These are phyloP conservation scores for Phyllopteryx taeniolatus DNA, from an alignment of 2,113 vertebrate genomes.

Conservation along the genomic window DNA sequence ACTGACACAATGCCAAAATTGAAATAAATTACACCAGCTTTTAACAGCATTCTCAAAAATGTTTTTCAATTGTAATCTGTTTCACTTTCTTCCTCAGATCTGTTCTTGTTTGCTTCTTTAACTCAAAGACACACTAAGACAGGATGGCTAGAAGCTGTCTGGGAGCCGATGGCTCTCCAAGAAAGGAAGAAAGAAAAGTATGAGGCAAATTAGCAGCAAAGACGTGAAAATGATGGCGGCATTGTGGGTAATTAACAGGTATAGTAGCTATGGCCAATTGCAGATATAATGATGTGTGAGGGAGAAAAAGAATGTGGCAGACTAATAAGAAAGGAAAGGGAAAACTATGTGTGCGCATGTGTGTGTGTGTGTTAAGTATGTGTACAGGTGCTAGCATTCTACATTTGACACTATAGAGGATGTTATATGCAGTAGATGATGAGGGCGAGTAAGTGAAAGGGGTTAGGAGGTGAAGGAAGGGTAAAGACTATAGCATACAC, in stretches of 20 bases:
- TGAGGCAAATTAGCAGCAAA: slow-evolving; percentile 67
- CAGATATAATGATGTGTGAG: slow-evolving; percentile 69
- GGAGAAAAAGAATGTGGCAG: slow-evolving; percentile 56
- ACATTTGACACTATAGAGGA: slow-evolving; percentile 34
- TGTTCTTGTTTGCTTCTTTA: slow-evolving; percentile 27
- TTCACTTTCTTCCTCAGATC: slow-evolving; percentile 38
- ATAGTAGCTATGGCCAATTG: slow-evolving; percentile 66
- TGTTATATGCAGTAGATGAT: slow-evolving; percentile 38
- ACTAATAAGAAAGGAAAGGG: slow-evolving; percentile 44
- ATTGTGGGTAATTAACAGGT: slow-evolving; percentile 75
- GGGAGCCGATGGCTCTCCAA: slow-evolving; percentile 52
- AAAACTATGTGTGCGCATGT: slow-evolving; percentile 9
- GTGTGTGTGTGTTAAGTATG: slow-evolving; percentile 22
- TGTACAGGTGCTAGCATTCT: not conserved
- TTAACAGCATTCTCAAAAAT: slow-evolving; percentile 55
- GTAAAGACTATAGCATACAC: slow-evolving; percentile 44
- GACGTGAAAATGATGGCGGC: slow-evolving; percentile 73
- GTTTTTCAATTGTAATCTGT: slow-evolving; percentile 37
- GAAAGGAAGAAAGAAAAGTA: slow-evolving; percentile 50
- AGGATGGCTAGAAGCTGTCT: slow-evolving; percentile 65
- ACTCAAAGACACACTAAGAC: slow-evolving; percentile 56
- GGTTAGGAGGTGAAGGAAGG: slow-evolving; percentile 25
- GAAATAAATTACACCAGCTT: slow-evolving; percentile 56
- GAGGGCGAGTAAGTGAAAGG: slow-evolving; percentile 39
- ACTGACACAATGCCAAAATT: slow-evolving; percentile 52